Conservation (phyloP, 1,140 invertebrate species). For the Meloidogyne exigua region DNA sequence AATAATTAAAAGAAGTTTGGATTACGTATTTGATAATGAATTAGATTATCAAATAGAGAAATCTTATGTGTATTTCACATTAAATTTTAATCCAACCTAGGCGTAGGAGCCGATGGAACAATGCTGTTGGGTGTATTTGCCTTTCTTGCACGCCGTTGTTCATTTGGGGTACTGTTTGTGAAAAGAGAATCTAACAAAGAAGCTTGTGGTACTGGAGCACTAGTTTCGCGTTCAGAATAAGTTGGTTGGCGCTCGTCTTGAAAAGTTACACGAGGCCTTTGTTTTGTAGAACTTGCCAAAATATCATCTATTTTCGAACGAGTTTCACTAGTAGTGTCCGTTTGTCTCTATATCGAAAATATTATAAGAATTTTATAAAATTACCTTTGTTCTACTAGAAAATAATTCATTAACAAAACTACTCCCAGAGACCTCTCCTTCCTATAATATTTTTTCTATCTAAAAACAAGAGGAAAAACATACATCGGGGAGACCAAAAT, state of each 20-base stretch:
- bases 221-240: not conserved
- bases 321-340: not conserved
- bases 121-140: not conserved
- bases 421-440: not conserved
- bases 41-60: no score
- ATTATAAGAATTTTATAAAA: not conserved
- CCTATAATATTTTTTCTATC: not conserved
- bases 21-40: not conserved
- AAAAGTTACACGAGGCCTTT: constrained; percentile 34
- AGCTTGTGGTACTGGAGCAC: not conserved
- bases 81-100: no score
- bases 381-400: not conserved
- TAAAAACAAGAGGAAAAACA: not conserved
- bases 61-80: no score
- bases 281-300: constrained; percentile 31
- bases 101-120: not conserved
- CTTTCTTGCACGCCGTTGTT: not conserved
- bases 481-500: constrained; percentile 44
- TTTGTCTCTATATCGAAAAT: constrained; percentile 25
- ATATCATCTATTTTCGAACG: constrained; percentile 32
- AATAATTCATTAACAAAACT: constrained; percentile 34
- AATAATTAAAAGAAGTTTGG: not conserved
- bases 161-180: not conserved
- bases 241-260: constrained; percentile 18
- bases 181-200: constrained; percentile 30